Percentiles rank a stretch among this genome's conserved stretches.
Conservation (phyloP, 64 coral and sea anemone species). For the Trachythela sp. region DNA sequence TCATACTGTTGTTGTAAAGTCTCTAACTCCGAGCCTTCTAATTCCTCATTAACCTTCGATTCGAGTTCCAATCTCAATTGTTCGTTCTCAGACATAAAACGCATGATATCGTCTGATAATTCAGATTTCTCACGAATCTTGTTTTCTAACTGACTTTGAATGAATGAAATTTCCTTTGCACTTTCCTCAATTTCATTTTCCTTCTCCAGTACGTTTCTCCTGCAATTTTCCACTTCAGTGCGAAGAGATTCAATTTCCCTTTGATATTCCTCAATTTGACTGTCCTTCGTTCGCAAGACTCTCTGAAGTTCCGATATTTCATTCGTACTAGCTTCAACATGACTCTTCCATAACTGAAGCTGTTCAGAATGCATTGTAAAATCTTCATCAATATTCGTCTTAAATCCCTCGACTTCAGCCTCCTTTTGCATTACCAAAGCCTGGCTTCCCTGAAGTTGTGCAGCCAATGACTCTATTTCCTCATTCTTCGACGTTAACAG, state of each 20-base stretch:
- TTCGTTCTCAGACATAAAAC: not conserved
- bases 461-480: not conserved
- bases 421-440: not conserved
- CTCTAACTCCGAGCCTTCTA: not conserved
- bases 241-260: not conserved
- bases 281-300: not conserved
- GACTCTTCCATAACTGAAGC: not conserved
- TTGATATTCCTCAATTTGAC: not conserved
- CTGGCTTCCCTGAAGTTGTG: not conserved
- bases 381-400: not conserved
- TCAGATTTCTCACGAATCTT: not conserved
- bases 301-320: not conserved
- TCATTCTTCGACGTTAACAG: not conserved
- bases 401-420: not conserved
- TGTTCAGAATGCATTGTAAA: not conserved
- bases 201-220: not conserved
- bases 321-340: not conserved
- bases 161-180: not conserved
- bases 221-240: not conserved
- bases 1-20: not conserved
- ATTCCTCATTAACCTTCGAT: not conserved
- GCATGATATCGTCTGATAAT: not conserved
- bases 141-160: not conserved
- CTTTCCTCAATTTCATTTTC: not conserved
- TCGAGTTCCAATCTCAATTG: not conserved